A percentile compares a stretch with the other conserved stretches of the same genome.
Conservation (phyloP, 1,140 invertebrate species). For the Ectropis grisescens region DNA sequence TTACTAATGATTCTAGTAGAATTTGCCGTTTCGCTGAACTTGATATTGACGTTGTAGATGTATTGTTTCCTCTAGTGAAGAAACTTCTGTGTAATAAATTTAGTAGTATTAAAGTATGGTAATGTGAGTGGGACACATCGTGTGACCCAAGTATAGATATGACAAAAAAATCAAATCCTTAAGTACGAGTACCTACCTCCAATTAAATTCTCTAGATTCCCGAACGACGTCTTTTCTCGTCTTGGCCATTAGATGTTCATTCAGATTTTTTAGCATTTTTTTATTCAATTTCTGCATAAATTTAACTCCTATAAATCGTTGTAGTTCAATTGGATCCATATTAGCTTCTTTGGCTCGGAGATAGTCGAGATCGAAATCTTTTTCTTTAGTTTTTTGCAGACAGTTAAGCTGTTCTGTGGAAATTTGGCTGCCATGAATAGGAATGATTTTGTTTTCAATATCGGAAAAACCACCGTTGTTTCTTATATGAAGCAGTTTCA, state of each 20-base stretch:
- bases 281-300: constrained; percentile 47
- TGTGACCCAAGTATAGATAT: no score
- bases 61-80: no score
- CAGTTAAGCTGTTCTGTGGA: constrained; percentile 43
- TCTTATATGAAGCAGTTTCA: constrained; percentile 42
- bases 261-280: constrained; percentile 33
- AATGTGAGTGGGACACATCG: no score
- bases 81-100: no score
- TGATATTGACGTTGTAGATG: constrained; percentile 16
- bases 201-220: constrained; percentile 34
- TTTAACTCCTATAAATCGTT: constrained; percentile 45
- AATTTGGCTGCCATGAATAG: constrained; percentile 43
- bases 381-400: constrained; percentile 28
- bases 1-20: constrained; percentile 20
- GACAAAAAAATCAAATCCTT: no score
- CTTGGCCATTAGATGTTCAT: constrained; percentile 35
- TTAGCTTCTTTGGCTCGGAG: constrained; percentile 25
- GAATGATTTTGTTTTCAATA: constrained; percentile 35
- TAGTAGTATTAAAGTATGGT: no score
- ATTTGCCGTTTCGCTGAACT: constrained; percentile 26
- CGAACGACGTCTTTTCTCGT: constrained; percentile 51
- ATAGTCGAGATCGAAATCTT: constrained; percentile 28
- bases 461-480: constrained; percentile 30
- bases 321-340: constrained; percentile 42
- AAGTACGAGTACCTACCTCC: no score